Conservation (phyloP, 2,888 invertebrate genomes). For the Drosophila dives region DNA sequence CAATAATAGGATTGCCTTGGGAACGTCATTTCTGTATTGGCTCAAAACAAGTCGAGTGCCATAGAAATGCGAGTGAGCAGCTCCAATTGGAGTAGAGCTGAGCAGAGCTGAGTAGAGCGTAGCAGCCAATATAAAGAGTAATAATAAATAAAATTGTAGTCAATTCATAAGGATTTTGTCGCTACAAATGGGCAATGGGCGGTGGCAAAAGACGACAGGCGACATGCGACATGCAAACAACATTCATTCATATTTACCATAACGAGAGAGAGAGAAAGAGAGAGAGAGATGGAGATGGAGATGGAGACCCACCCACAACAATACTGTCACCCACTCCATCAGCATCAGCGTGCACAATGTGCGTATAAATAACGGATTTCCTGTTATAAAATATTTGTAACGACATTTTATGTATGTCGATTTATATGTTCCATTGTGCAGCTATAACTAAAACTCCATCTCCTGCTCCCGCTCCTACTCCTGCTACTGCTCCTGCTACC, state of each 20-base stretch:
- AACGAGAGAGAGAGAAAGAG: slow-evolving; percentile 1
- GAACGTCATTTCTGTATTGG: slow-evolving; percentile 72
- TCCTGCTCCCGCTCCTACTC: background rate
- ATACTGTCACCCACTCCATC: slow-evolving; percentile 21
- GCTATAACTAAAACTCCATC: slow-evolving; percentile 16
- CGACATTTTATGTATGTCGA: slow-evolving; percentile 75
- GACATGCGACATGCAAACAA: slow-evolving; percentile 63
- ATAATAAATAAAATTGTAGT: slow-evolving; percentile 79
- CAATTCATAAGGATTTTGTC: slow-evolving; percentile 81
- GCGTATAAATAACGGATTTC: slow-evolving; percentile 81
- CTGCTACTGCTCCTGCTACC: background rate
- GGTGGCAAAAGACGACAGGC: slow-evolving; percentile 22
- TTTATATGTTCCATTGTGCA: slow-evolving; percentile 65
- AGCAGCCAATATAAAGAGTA: slow-evolving; percentile 70
- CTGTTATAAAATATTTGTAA: slow-evolving; percentile 80
- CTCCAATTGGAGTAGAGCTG: slow-evolving; percentile 3
- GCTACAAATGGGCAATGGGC: slow-evolving; percentile 51
- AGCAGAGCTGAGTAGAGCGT: slow-evolving; percentile 4
- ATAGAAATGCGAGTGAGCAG: slow-evolving; percentile 55
- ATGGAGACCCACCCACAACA: slow-evolving; percentile 31
- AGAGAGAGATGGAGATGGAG: background rate
- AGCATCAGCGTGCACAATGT: slow-evolving; percentile 64
- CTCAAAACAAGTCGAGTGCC: slow-evolving; percentile 72
- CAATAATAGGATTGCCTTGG: slow-evolving; percentile 77
- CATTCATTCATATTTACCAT: slow-evolving; percentile 79